These are phyloP conservation scores for Drosophila lacteicornis DNA, from an alignment of 1,140 invertebrate species.

Conservation along the genomic window DNA sequence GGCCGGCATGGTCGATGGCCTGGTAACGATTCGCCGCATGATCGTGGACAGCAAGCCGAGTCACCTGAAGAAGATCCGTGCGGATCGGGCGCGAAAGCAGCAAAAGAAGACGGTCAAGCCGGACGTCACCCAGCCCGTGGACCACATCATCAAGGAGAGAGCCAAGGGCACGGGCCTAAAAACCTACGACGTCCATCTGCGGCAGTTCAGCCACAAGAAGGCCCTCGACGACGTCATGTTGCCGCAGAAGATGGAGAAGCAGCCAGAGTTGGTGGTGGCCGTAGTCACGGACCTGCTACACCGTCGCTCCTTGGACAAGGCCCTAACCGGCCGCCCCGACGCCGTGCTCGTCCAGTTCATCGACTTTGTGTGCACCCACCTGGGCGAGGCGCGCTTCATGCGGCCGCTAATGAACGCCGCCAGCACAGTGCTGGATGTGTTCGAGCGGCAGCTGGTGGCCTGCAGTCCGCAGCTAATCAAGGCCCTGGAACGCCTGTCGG, in stretches of 20 bases:
- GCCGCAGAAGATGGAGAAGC: constrained; percentile 87
- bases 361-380: constrained; percentile 91
- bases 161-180: constrained; percentile 85
- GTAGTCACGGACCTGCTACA: constrained; percentile 94
- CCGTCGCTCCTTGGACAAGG: constrained; percentile 89
- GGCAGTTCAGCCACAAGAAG: constrained; percentile 93
- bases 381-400: constrained; percentile 91
- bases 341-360: constrained; percentile 89
- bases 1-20: constrained; percentile 96
- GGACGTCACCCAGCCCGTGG: constrained; percentile 84
- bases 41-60: constrained; percentile 86
- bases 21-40: constrained; percentile 93
- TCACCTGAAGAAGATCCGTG: constrained; percentile 72
- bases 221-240: constrained; percentile 91
- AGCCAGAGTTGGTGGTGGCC: constrained; percentile 91
- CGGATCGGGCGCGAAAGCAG: constrained; percentile 39
- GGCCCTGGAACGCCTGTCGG: constrained; percentile 87
- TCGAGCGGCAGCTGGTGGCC: constrained; percentile 85
- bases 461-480: constrained; percentile 86
- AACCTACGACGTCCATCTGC: constrained; percentile 90
- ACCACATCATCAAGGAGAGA: constrained; percentile 86
- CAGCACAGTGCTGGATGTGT: constrained; percentile 91
- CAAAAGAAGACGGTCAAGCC: background rate
- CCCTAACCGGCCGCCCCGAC: constrained; percentile 89
- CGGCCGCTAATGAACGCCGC: constrained; percentile 90